These are phyloP conservation scores for Epinephelus fuscoguttatus DNA, from an alignment of 2,113 vertebrate species.

Conservation along the genomic window DNA sequence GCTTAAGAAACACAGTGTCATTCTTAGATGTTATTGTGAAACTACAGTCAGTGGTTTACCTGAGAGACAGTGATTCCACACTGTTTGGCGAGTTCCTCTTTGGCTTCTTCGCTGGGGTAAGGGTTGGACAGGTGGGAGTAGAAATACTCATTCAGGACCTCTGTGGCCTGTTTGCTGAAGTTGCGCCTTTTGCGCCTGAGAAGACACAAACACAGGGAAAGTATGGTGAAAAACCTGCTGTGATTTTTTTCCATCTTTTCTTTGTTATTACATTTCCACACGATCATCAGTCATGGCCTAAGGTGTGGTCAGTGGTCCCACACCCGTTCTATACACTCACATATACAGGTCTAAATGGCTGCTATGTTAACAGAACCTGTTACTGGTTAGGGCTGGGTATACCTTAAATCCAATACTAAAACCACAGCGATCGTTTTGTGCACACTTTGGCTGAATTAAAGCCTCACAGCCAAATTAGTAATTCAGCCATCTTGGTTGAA, in stretches of 20 bases:
- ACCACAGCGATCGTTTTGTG: too few species aligned
- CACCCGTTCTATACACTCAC: background rate
- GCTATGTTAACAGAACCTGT: too few species aligned
- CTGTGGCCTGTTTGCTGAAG: constrained; percentile 95
- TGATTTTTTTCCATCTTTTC: background rate
- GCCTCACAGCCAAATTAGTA: too few species aligned
- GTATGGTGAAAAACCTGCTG: background rate
- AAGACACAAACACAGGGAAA: constrained; percentile 18
- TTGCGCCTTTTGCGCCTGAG: constrained; percentile 92
- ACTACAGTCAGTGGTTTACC: constrained; percentile 74
- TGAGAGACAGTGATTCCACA: constrained; percentile 93
- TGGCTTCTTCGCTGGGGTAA: constrained; percentile 93
- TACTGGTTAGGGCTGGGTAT: too few species aligned
- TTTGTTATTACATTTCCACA: background rate
- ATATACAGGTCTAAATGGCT: background rate
- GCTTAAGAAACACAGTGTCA: background rate
- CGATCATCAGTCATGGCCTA: background rate
- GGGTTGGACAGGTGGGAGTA: constrained; percentile 95
- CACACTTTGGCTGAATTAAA: too few species aligned
- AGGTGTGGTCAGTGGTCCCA: background rate
- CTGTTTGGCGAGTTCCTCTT: constrained; percentile 92
- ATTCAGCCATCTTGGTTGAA: too few species aligned
- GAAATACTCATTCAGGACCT: constrained; percentile 94
- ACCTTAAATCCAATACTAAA: too few species aligned
- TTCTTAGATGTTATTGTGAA: background rate